Conservation (phyloP, 2,797 vertebrate species). For the Muraenolepis orangiensis region DNA sequence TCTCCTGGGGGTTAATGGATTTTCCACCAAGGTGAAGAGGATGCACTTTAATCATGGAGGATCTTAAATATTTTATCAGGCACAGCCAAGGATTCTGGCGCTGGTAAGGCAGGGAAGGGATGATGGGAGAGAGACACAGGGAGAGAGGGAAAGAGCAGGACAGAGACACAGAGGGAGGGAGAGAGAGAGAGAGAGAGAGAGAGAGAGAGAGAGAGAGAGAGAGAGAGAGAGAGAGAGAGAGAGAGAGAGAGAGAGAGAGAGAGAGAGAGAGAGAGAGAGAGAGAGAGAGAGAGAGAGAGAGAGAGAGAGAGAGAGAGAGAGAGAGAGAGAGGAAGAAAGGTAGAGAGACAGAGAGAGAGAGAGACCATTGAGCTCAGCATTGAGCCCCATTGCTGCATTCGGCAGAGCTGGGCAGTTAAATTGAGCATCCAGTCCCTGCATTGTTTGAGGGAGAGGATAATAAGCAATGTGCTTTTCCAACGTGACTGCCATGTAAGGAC, state of each 20-base stretch:
- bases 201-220: not conserved
- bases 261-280: constrained; percentile 20
- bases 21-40: constrained; percentile 72
- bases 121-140: constrained; percentile 34
- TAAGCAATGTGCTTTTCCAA: not conserved
- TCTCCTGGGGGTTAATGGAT: constrained; percentile 69
- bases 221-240: not conserved
- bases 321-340: not conserved
- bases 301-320: not conserved
- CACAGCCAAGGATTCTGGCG: constrained; percentile 61
- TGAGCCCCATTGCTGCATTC: not conserved
- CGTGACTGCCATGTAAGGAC: not conserved
- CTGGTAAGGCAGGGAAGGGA: constrained; percentile 47
- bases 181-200: constrained; percentile 1
- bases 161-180: not conserved
- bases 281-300: not conserved
- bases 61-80: constrained; percentile 77
- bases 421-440: not conserved
- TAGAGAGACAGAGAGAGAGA: not conserved
- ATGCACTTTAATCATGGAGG: constrained; percentile 75
- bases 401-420: not conserved
- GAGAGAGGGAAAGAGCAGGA: not conserved
- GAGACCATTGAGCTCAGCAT: not conserved
- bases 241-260: not conserved
- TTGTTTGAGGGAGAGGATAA: not conserved